Conservation (phyloP, 2,888 invertebrate genomes). For the Diabrotica balteata region DNA sequence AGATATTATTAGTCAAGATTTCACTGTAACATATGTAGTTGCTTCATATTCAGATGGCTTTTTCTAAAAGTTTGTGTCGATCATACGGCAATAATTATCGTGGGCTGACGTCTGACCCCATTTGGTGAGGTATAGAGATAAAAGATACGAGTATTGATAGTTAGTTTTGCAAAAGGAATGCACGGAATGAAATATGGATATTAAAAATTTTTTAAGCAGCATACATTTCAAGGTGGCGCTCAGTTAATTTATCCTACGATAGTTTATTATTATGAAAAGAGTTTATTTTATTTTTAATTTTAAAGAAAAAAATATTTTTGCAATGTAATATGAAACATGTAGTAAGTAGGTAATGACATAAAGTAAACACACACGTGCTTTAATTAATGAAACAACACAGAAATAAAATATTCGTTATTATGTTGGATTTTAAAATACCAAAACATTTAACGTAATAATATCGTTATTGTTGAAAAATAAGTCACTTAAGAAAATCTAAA, state of each 20-base stretch:
- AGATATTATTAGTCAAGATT: constrained; percentile 5
- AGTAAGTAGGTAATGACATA: too few relatives aligned
- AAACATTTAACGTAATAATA: too few relatives aligned
- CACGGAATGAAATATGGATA: constrained; percentile 30
- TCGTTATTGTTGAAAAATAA: too few relatives aligned
- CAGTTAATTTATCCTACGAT: background rate
- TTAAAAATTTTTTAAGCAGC: constrained; percentile 35
- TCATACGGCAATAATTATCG: constrained; percentile 27
- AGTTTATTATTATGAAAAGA: too few relatives aligned
- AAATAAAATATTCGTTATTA: too few relatives aligned
- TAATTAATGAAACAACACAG: too few relatives aligned
- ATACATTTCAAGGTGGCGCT: constrained; percentile 39
- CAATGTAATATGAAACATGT: too few relatives aligned
- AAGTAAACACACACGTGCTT: too few relatives aligned
- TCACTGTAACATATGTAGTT: constrained; percentile 15
- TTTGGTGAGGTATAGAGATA: constrained; percentile 26
- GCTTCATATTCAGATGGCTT: constrained; percentile 10
- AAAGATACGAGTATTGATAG: constrained; percentile 36
- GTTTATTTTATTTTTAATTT: too few relatives aligned
- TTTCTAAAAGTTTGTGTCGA: constrained; percentile 7
- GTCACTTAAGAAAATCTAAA: too few relatives aligned
- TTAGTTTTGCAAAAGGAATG: constrained; percentile 34
- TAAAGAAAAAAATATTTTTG: too few relatives aligned
- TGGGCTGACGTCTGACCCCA: constrained; percentile 34
- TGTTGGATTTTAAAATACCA: too few relatives aligned